Percentiles rank a stretch among this genome's conserved stretches.
phyloP scores from a whole-genome alignment of 2,797 vertebrate species.

The Sparidentex hasta region DNA sequence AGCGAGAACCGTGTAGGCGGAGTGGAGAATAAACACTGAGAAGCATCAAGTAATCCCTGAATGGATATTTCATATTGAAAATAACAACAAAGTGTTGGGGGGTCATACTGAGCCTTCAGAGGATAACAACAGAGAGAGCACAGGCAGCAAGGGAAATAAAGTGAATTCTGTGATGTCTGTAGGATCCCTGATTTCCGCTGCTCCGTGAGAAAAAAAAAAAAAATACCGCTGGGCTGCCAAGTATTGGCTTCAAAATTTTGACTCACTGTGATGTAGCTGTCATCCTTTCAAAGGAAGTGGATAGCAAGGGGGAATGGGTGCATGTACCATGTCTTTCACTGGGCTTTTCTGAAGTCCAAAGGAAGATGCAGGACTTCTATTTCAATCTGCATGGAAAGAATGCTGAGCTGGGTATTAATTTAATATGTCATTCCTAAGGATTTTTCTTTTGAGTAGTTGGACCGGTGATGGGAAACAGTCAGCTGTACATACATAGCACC shows the following conservation, averaged over 20 bases:
- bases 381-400: constrained; percentile 79
- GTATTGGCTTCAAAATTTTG: constrained; percentile 85
- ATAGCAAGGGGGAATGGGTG: constrained; percentile 83
- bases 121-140: constrained; percentile 83
- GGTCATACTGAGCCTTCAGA: constrained; percentile 82
- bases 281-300: constrained; percentile 84
- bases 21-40: constrained; percentile 77
- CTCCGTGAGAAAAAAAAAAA: constrained; percentile 68
- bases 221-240: constrained; percentile 79
- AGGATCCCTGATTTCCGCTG: constrained; percentile 83
- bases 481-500: constrained; percentile 7
- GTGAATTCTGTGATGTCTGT: constrained; percentile 84
- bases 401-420: constrained; percentile 77
- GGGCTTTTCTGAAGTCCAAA: constrained; percentile 81
- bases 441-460: constrained; percentile 46
- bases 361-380: constrained; percentile 77
- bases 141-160: constrained; percentile 82
- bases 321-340: constrained; percentile 84
- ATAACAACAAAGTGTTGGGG: constrained; percentile 82
- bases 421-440: constrained; percentile 62
- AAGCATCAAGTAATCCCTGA: constrained; percentile 83
- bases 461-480: constrained; percentile 45
- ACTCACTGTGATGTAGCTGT: constrained; percentile 87
- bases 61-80: constrained; percentile 84
- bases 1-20: constrained; percentile 71